Evolutionary conservation across 2,113 vertebrate species (phyloP).

Genomic region (Martes martes): DNA sequence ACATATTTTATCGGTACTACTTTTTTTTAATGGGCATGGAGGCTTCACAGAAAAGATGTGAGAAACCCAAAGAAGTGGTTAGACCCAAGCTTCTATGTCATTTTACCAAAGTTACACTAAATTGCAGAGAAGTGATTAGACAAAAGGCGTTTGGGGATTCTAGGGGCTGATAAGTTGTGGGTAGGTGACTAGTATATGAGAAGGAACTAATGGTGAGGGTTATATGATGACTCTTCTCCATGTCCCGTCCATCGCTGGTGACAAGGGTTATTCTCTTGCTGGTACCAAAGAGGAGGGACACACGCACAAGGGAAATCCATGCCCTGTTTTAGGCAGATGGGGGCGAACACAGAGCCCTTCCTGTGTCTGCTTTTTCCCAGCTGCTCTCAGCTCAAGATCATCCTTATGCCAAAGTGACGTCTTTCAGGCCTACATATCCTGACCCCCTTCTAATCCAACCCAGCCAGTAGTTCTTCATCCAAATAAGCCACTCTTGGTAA

Average conservation of each 20-base stretch:
- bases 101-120: background rate
- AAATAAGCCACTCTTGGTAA: background rate
- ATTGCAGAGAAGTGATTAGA: background rate
- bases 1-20: background rate
- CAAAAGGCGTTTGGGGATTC: background rate
- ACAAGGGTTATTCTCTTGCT: background rate
- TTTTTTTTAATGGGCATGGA: background rate
- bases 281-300: background rate
- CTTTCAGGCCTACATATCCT: background rate
- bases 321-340: background rate
- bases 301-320: background rate
- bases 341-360: background rate
- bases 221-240: background rate
- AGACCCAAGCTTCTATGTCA: background rate
- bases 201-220: background rate
- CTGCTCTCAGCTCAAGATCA: background rate
- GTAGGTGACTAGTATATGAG: background rate
- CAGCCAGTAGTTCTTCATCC: background rate
- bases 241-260: background rate
- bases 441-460: background rate
- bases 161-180: background rate
- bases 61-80: background rate
- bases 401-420: background rate
- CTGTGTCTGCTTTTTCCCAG: background rate
- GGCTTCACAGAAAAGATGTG: background rate